These are phyloP conservation scores for Agonopterix alstromeriana DNA, from an alignment of 2,888 invertebrate species.

Conservation along the genomic window DNA sequence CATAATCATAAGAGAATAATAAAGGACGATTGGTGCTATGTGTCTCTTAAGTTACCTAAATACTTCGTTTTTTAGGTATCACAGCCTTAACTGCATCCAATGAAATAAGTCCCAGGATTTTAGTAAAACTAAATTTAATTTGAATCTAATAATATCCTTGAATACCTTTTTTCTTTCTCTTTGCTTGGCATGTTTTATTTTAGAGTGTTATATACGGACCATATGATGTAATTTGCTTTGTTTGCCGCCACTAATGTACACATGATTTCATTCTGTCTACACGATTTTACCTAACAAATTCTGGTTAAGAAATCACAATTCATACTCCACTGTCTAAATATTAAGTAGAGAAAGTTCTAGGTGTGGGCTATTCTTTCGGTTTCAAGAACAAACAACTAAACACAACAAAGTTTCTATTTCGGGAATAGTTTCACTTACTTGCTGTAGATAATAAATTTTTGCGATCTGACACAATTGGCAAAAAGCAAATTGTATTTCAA, in stretches of 20 bases:
- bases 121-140: background rate
- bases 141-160: background rate
- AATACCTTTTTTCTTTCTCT: background rate
- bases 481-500: slow-evolving; percentile 30
- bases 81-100: too few species aligned
- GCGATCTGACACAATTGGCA: slow-evolving; percentile 40
- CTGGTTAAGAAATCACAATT: background rate
- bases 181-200: slow-evolving; percentile 3
- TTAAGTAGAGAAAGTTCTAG: slow-evolving; percentile 8
- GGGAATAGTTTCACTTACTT: too few species aligned
- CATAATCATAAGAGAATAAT: too few species aligned
- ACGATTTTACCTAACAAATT: background rate
- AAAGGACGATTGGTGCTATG: too few species aligned
- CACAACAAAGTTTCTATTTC: too few species aligned
- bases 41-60: too few species aligned
- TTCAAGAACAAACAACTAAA: slow-evolving; percentile 19
- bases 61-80: too few species aligned
- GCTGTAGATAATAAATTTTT: slow-evolving; percentile 25
- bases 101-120: too few species aligned
- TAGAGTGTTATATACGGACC: background rate
- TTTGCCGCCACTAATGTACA: slow-evolving; percentile 36
- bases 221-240: slow-evolving; percentile 14
- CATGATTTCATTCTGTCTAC: slow-evolving; percentile 4
- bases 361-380: slow-evolving; percentile 17
- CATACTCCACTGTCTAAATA: background rate